A percentile compares a stretch with the other conserved stretches of the same genome.
Conservation (phyloP, 2,888 invertebrate species). For the Melieria omissa region DNA sequence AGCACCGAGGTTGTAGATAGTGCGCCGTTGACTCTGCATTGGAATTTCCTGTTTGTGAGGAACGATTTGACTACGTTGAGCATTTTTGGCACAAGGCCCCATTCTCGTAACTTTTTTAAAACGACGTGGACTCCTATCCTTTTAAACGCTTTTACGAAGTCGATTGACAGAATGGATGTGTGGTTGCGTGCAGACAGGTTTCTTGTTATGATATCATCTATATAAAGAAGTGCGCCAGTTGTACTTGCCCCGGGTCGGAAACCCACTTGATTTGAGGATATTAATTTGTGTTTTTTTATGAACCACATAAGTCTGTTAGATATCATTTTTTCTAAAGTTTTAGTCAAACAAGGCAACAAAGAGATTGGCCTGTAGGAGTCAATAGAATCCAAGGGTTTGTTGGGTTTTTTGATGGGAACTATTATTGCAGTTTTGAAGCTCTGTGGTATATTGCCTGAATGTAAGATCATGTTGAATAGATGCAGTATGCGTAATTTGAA, state of each 20-base stretch:
- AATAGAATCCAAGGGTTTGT: background rate
- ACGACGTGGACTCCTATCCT: conserved; percentile 5
- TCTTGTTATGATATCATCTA: conserved; percentile 8
- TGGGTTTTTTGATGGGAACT: background rate
- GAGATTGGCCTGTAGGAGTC: background rate
- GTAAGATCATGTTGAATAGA: background rate
- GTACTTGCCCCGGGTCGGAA: conserved; percentile 1
- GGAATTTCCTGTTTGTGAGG: conserved; percentile 8
- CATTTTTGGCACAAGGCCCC: conserved; percentile 12
- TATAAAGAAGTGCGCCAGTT: background rate
- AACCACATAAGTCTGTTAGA: background rate
- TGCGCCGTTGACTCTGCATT: background rate
- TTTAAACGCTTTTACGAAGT: conserved; percentile 17
- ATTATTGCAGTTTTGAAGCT: conserved; percentile 3
- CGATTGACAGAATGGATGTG: conserved; percentile 7
- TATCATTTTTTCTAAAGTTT: background rate
- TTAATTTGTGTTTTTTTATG: background rate
- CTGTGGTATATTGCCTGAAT: conserved; percentile 3
- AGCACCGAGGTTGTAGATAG: background rate
- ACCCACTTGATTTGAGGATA: conserved; percentile 3
- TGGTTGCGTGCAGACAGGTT: background rate
- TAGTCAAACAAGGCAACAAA: background rate
- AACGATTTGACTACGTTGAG: conserved; percentile 10
- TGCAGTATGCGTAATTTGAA: background rate
- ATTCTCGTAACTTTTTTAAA: conserved; percentile 4